Evolutionary conservation across 1,140 invertebrate genomes (phyloP).

Genomic region (Colletes gigas): DNA sequence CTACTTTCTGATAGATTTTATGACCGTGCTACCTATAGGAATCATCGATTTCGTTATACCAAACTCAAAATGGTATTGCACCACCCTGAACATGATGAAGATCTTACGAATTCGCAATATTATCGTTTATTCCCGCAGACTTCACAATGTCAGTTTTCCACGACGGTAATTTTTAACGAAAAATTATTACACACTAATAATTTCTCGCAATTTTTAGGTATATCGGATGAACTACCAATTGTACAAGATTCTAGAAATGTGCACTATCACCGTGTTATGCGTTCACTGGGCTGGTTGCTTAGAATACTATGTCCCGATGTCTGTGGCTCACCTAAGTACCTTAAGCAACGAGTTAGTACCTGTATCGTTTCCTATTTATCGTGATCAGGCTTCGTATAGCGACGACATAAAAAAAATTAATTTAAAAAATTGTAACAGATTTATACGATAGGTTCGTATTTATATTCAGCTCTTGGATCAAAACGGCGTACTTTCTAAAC

Average conservation of each 20-base stretch:
- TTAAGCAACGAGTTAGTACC: slow-evolving; percentile 27
- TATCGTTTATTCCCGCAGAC: slow-evolving; percentile 58
- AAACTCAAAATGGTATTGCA: slow-evolving; percentile 51
- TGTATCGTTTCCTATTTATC: too few relatives aligned
- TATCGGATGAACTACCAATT: slow-evolving; percentile 65
- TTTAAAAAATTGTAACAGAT: too few relatives aligned
- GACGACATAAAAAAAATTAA: too few relatives aligned
- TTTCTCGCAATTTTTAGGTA: slow-evolving; percentile 56
- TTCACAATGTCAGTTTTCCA: slow-evolving; percentile 64
- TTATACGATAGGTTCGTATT: background rate
- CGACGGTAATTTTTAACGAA: background rate
- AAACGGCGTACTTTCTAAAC: slow-evolving; percentile 59
- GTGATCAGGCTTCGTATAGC: too few relatives aligned
- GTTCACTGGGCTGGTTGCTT: slow-evolving; percentile 76
- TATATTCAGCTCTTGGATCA: slow-evolving; percentile 73
- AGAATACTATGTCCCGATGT: slow-evolving; percentile 70
- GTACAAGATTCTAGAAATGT: slow-evolving; percentile 67
- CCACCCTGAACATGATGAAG: slow-evolving; percentile 68
- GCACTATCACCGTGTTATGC: slow-evolving; percentile 55
- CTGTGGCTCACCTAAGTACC: slow-evolving; percentile 22
- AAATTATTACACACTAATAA: background rate
- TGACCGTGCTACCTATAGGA: slow-evolving; percentile 69
- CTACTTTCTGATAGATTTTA: slow-evolving; percentile 66
- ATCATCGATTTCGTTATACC: slow-evolving; percentile 50
- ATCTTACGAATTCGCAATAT: slow-evolving; percentile 70